Evolutionary conservation across 2,113 vertebrate genomes (phyloP), one percentile per base, ranked within the genome.

Genomic region (Cinclus cinclus): DNA sequence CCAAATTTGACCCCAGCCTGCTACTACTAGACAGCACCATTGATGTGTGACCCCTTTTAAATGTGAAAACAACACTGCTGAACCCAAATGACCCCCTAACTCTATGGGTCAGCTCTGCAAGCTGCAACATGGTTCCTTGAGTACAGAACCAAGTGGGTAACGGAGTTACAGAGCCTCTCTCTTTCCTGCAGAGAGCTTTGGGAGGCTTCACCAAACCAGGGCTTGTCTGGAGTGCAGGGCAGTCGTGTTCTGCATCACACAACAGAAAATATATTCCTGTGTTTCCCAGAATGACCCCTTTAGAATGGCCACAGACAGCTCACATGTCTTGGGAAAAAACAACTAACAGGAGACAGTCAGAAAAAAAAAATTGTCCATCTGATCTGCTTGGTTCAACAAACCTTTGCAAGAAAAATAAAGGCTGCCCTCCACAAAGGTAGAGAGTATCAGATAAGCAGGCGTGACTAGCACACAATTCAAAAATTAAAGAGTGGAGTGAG

Each of bases 401-500:
- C 5, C 16, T 77, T 67, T 69, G 27, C 13, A 65, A 56, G 35
- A 69, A 73, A 46, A 53, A 15, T 13, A 15, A 63, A 63, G 9
- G 8, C 18, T 53, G 8, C 9, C 17, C 42, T 31, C 7, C 42
- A 49, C 35, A 74, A 74, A 31, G 13, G 42, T 16, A 39, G 30
- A 62, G 84, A 41, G 13, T 19, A 81, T 50, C 42, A 42, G 56
- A 44, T 50, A 89, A 59, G 39, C 4, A 71, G 65, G 31, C 88
- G 7, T 42, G 55, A 47, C 13, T 21, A 85, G n/a, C 19, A 27
- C 6, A 14, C 5, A 56, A 49, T 15, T 68, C 9, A 62, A 56
- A 85, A 92, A 60, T 13, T 11, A 58, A 77, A 50, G 22, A 19
- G 1, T 13, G 0, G 3, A 14, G 31, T 5, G 2, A 3, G 5